These are phyloP conservation scores for Hybognathus amarus DNA, from an alignment of 2,797 vertebrate species.

Conservation along the genomic window DNA sequence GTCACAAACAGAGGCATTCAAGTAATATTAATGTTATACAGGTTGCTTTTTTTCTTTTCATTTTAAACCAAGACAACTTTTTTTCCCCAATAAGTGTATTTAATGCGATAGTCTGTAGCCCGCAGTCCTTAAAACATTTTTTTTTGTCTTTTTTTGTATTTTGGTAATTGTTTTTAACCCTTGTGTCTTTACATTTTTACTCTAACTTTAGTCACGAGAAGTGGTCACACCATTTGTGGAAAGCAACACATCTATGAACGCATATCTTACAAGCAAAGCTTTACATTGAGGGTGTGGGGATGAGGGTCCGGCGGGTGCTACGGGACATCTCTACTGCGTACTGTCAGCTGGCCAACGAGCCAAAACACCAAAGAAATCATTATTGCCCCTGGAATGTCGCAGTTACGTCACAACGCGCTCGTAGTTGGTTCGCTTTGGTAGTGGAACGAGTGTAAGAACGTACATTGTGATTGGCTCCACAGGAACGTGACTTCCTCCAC, in stretches of 20 bases:
- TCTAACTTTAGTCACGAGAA: conserved; percentile 82
- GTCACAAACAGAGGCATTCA: conserved; percentile 99
- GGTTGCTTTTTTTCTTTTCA: conserved; percentile 77
- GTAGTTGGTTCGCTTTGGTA: conserved; percentile 76
- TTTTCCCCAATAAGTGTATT: conserved; percentile 76
- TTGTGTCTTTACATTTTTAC: conserved; percentile 73
- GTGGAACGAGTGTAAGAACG: conserved; percentile 66
- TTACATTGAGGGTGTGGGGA: conserved; percentile 61
- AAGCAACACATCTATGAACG: conserved; percentile 91
- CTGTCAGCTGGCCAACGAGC: conserved; percentile 51
- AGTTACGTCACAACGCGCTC: conserved; percentile 65
- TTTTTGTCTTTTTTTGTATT: conserved; percentile 69
- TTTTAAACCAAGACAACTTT: conserved; percentile 87
- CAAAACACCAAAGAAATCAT: conserved; percentile 50
- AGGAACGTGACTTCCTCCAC: conserved; percentile 50
- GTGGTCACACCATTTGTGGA: conserved; percentile 84
- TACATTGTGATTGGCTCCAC: conserved; percentile 62
- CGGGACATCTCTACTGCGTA: conserved; percentile 50
- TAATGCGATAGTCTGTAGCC: conserved; percentile 79
- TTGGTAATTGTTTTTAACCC: conserved; percentile 67
- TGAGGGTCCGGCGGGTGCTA: conserved; percentile 68
- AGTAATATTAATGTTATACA: conserved; percentile 99
- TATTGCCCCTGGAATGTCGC: conserved; percentile 73
- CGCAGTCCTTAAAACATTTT: conserved; percentile 75
- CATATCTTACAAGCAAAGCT: conserved; percentile 96